Percentiles rank a stretch among this genome's conserved stretches.
These are phyloP conservation scores for Tinea trinotella DNA, from an alignment of 2,888 invertebrate species.

Conservation along the genomic window DNA sequence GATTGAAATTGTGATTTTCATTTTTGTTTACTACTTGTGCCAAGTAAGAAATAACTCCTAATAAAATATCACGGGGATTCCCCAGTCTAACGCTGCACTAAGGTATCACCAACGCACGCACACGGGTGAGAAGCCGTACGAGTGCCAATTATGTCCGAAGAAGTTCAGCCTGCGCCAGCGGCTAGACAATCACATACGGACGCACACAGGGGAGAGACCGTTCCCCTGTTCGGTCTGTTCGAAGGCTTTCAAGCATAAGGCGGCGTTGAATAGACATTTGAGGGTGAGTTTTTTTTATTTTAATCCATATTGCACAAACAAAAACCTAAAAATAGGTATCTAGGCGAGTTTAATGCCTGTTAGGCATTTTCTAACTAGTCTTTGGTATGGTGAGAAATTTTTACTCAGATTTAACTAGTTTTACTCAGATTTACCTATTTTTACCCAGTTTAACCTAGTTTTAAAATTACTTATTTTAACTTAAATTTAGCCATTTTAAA, in stretches of 20 bases:
- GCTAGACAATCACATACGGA: slow-evolving; percentile 43
- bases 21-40: too few species aligned
- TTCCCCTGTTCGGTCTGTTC: slow-evolving; percentile 35
- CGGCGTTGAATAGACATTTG: slow-evolving; percentile 36
- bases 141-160: slow-evolving; percentile 22
- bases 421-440: too few species aligned
- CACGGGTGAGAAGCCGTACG: slow-evolving; percentile 23
- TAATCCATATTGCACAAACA: too few species aligned
- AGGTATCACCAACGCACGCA: slow-evolving; percentile 23
- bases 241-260: slow-evolving; percentile 42
- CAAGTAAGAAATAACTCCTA: too few species aligned
- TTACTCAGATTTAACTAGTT: too few species aligned
- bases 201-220: slow-evolving; percentile 44
- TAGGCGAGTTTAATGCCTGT: too few species aligned
- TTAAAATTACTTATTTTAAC: too few species aligned
- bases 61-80: too few species aligned
- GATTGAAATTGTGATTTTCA: too few species aligned
- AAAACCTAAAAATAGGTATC: too few species aligned
- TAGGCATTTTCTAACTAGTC: too few species aligned
- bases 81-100: slow-evolving; percentile 23
- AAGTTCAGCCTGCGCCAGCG: slow-evolving; percentile 38
- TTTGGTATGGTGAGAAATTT: not conserved
- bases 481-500: not conserved
- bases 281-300: slow-evolving; percentile 2
- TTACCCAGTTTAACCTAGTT: too few species aligned